Evolutionary conservation across 2,888 invertebrate species (phyloP).

Genomic region (Synergus laeviventris): DNA sequence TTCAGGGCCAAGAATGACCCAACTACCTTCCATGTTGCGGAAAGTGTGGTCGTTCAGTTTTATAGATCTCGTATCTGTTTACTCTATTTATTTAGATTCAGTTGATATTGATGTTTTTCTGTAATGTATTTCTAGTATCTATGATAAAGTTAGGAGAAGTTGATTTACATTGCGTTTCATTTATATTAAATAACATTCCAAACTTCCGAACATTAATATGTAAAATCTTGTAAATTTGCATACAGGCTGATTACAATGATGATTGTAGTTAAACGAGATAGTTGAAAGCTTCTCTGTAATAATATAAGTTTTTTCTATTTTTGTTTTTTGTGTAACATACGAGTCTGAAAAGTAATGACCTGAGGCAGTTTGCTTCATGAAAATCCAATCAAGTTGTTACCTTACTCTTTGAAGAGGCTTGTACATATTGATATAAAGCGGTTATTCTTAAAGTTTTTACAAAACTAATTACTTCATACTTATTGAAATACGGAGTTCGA

Average conservation of each 20-base stretch:
- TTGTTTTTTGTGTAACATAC: constrained; percentile 2
- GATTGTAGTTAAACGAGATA: constrained; percentile 15
- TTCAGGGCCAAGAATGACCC: constrained; percentile 56
- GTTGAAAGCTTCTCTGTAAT: constrained; percentile 23
- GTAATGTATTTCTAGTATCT: no score
- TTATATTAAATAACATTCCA: neutral
- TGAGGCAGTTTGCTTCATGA: constrained; percentile 25
- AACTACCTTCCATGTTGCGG: constrained; percentile 47
- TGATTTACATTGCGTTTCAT: neutral
- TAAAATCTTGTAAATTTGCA: constrained; percentile 7
- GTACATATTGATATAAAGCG: constrained; percentile 18
- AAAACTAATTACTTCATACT: neutral
- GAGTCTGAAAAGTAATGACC: constrained; percentile 32
- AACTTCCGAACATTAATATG: neutral
- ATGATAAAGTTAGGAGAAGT: no score
- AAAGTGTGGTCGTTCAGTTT: constrained; percentile 40
- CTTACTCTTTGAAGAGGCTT: constrained; percentile 6
- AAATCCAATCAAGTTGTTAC: constrained; percentile 19
- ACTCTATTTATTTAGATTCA: neutral
- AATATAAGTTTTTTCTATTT: constrained; percentile 17
- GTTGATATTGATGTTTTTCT: neutral
- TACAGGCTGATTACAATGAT: neutral
- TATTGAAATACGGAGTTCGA: no score
- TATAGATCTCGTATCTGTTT: constrained; percentile 21
- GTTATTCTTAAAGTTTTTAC: neutral